phyloP scores from a whole-genome alignment of 1,140 invertebrate genomes.

The Argopecten irradians region DNA sequence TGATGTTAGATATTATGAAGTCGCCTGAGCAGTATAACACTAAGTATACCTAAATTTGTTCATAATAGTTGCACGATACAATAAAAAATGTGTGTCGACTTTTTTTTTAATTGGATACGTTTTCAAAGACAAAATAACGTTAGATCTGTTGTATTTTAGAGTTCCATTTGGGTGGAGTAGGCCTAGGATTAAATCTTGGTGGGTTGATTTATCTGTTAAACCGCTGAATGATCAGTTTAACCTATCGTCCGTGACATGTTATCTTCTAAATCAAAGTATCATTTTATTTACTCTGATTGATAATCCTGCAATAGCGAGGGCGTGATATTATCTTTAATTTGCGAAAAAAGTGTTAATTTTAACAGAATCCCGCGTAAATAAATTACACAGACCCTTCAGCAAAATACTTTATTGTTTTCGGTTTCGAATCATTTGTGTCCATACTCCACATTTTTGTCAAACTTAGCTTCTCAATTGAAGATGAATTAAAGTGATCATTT shows the following conservation, averaged over 20 bases:
- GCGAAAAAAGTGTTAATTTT: background rate
- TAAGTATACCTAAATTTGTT: too few species aligned
- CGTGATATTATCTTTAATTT: background rate
- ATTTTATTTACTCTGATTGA: background rate
- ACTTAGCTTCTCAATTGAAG: background rate
- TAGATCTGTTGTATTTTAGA: too few species aligned
- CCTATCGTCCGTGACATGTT: background rate
- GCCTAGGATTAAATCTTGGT: background rate
- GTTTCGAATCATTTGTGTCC: background rate
- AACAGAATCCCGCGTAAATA: background rate
- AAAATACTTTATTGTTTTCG: background rate
- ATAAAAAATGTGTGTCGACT: too few species aligned
- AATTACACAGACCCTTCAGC: background rate
- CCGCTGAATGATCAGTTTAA: background rate
- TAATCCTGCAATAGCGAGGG: background rate
- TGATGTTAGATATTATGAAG: too few species aligned
- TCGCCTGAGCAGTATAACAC: too few species aligned
- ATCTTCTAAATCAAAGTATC: background rate
- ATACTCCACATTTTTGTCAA: background rate
- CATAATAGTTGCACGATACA: too few species aligned
- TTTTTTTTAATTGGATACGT: too few species aligned
- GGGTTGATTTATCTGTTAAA: background rate
- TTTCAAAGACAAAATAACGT: too few species aligned
- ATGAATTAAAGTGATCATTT: background rate
- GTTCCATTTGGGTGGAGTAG: background rate